These are phyloP conservation scores for Hydrozoanthus gracilis DNA, from an alignment of 92 coral and sea anemone species.

Conservation along the genomic window DNA sequence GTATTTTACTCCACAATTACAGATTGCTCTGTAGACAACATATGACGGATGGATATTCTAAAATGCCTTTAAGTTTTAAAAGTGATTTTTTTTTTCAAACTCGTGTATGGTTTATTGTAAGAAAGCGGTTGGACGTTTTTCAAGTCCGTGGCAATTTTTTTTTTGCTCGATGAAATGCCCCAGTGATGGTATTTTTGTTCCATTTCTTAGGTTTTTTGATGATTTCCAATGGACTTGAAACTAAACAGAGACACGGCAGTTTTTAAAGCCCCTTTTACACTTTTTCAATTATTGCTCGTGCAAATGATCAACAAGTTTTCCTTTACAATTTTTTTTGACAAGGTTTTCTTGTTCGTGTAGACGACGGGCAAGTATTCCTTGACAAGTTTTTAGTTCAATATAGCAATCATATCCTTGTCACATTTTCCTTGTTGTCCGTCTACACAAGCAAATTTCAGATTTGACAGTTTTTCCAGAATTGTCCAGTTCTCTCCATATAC, in stretches of 20 bases:
- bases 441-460: no score
- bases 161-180: conserved; percentile 5
- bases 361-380: no score
- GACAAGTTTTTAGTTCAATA: no score
- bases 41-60: not conserved
- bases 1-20: not conserved
- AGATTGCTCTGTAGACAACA: not conserved
- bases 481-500: no score
- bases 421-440: no score
- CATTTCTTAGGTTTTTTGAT: not conserved
- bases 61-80: not conserved
- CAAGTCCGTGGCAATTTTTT: not conserved
- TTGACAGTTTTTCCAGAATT: no score
- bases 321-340: no score
- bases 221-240: not conserved
- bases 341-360: no score
- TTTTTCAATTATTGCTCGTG: no score
- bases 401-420: no score
- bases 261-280: no score
- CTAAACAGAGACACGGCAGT: not conserved
- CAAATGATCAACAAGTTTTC: no score
- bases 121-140: not conserved
- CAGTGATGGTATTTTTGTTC: conserved; percentile 7
- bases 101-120: conserved; percentile 18
- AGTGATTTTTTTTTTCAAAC: conserved; percentile 2